A percentile compares a stretch with the other conserved stretches of the same genome.
Conservation (phyloP, 2,888 invertebrate genomes). For the Pseudococcus viburni region DNA sequence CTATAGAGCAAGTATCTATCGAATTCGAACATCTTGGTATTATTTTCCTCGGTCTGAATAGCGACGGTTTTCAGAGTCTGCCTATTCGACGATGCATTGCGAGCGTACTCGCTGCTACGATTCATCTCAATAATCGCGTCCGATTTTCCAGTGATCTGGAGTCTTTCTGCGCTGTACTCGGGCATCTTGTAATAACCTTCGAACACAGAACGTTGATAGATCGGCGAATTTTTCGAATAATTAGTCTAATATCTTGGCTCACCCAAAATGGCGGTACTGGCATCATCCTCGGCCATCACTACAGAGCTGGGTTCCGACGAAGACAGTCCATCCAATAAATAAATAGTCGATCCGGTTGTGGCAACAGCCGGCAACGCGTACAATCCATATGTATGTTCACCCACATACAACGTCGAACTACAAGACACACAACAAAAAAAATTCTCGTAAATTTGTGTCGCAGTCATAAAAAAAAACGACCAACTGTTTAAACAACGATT, state of each 20-base stretch:
- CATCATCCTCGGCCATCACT: neutral
- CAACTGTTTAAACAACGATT: constrained; percentile 35
- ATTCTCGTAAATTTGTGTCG: constrained; percentile 46
- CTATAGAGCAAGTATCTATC: constrained; percentile 44
- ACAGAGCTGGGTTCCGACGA: constrained; percentile 37
- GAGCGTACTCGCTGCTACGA: constrained; percentile 28
- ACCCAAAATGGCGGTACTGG: constrained; percentile 37
- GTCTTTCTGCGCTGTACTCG: constrained; percentile 73
- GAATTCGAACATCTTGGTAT: neutral
- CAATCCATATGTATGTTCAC: constrained; percentile 87
- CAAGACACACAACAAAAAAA: constrained; percentile 69
- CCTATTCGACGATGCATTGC: constrained; percentile 49
- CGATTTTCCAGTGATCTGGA: constrained; percentile 71
- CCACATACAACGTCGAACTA: constrained; percentile 93
- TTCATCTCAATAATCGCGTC: constrained; percentile 70
- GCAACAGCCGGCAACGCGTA: constrained; percentile 94
- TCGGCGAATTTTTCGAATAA: too few relatives aligned
- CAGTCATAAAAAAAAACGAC: constrained; percentile 40
- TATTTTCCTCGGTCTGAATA: constrained; percentile 56
- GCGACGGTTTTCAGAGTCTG: constrained; percentile 34
- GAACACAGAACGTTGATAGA: neutral
- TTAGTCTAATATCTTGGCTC: neutral
- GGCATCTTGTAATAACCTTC: constrained; percentile 82
- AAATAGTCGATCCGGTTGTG: constrained; percentile 78
- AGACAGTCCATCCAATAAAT: constrained; percentile 83